Evolutionary conservation across 1,140 invertebrate genomes (phyloP), one percentile per base, ranked within the genome.

Genomic region (Aphis gossypii): DNA sequence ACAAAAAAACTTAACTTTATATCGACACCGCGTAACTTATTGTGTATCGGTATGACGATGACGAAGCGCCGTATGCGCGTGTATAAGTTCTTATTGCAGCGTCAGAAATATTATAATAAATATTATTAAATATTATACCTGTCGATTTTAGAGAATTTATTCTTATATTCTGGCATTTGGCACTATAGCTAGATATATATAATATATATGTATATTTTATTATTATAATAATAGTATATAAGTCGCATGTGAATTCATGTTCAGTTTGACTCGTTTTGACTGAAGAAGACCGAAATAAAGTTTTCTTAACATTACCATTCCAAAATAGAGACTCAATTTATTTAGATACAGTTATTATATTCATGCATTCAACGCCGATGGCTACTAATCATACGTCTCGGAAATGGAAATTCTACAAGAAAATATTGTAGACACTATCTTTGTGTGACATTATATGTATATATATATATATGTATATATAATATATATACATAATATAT

Each of bases 351-450:
- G 84, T 88, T 48, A 88, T 88, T 35, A 51, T 48, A 88, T 88
- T 88, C 86, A 48, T 88, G 35, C 46, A 88, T 48, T 88, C 86
- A 48, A 51, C 46, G 86, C 86, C 86, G 44, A n/a, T 48, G 86
- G 86, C 86, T 88, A 88, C 86, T 88, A 88, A 88, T 48, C 86
- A 48, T 88, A 88, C 30, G 30, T 48, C 86, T 88, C 46, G 86
- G 14, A 48, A 46, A 87, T 86, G 84, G 30, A 30, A 86, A 86
- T 86, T 60, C 25, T 60, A 60, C 30, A 30, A 68, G 30, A 76
- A 76, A 76, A 76, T 76, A 76, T 76, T n/a, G 60, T 76, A 76
- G n/a, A 76, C 60, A 76, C 30, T 76, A 76, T 76, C 60, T 76
- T 76, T n/a, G 60, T n/a, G 60, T n/a, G 30, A 76, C 30, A 76